Evolutionary conservation across 92 coral and sea anemone genomes (phyloP).

Genomic region (Ricordea florida): DNA sequence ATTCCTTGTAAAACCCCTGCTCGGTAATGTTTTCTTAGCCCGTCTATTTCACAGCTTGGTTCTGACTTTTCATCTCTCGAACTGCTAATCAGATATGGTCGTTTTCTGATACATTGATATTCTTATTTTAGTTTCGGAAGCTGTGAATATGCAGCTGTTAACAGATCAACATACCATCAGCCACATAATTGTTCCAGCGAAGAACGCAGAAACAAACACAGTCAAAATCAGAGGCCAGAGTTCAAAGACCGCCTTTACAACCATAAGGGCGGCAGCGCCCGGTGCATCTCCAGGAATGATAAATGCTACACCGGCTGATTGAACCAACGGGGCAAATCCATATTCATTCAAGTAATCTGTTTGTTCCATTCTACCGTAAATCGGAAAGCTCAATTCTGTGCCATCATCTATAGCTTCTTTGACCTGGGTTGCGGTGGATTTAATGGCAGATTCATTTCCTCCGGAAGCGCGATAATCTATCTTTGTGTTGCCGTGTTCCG

Average conservation of each 20-base stretch:
- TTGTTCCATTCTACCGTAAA: slow-evolving; percentile 69
- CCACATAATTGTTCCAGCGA: slow-evolving; percentile 89
- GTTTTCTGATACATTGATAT: no score
- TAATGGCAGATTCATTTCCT: slow-evolving; percentile 11
- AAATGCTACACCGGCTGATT: slow-evolving; percentile 87
- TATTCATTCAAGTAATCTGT: slow-evolving; percentile 58
- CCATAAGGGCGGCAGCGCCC: slow-evolving; percentile 64
- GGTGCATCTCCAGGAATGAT: slow-evolving; percentile 66
- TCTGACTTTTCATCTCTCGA: no score
- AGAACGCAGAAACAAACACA: slow-evolving; percentile 74
- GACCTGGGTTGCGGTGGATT: slow-evolving; percentile 48
- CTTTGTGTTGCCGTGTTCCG: slow-evolving; percentile 49
- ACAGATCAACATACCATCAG: slow-evolving; percentile 59
- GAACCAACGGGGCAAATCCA: slow-evolving; percentile 79
- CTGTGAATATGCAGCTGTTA: no score
- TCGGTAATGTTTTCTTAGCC: no score
- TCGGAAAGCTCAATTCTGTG: slow-evolving; percentile 79
- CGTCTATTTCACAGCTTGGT: no score
- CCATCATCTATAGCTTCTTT: slow-evolving; percentile 45
- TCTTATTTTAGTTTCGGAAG: no score
- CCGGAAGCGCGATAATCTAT: slow-evolving; percentile 46
- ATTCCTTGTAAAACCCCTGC: no score
- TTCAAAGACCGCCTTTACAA: slow-evolving; percentile 69
- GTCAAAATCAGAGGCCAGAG: slow-evolving; percentile 81
- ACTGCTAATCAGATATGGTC: no score